Percentiles rank a stretch among this genome's conserved stretches.
Evolutionary conservation across 2,113 vertebrate genomes (phyloP).

Genomic region (Lucifuga dentata): DNA sequence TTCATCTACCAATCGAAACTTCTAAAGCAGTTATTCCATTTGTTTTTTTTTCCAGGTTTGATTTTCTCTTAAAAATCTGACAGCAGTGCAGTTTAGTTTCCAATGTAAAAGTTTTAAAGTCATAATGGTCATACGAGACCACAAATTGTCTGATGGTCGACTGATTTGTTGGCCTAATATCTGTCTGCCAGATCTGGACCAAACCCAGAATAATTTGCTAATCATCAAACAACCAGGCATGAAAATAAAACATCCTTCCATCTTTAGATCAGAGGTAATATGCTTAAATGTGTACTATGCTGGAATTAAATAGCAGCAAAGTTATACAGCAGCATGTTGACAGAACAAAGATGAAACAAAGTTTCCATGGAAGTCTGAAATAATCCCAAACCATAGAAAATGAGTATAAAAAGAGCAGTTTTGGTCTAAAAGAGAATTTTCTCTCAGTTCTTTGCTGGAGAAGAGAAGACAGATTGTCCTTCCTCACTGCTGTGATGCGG

Average conservation of each 20-base stretch:
- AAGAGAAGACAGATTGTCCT: slow-evolving; percentile 51
- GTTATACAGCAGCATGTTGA: background rate
- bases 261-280: background rate
- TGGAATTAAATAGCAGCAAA: background rate
- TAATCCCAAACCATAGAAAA: background rate
- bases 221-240: slow-evolving; percentile 12
- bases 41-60: background rate
- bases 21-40: no score
- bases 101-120: no score
- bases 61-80: no score
- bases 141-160: slow-evolving; percentile 1
- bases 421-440: slow-evolving; percentile 24
- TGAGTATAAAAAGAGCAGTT: background rate
- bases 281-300: background rate
- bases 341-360: background rate
- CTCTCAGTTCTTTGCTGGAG: slow-evolving; percentile 40
- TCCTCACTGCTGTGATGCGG: slow-evolving; percentile 37
- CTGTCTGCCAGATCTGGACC: background rate
- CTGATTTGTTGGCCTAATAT: slow-evolving; percentile 9
- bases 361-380: background rate
- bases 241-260: slow-evolving; percentile 22
- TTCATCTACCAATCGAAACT: no score
- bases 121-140: background rate
- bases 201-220: slow-evolving; percentile 7
- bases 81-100: no score